These are phyloP conservation scores for Scotopteryx bipunctaria DNA, from an alignment of 2,888 invertebrate genomes.

Conservation along the genomic window DNA sequence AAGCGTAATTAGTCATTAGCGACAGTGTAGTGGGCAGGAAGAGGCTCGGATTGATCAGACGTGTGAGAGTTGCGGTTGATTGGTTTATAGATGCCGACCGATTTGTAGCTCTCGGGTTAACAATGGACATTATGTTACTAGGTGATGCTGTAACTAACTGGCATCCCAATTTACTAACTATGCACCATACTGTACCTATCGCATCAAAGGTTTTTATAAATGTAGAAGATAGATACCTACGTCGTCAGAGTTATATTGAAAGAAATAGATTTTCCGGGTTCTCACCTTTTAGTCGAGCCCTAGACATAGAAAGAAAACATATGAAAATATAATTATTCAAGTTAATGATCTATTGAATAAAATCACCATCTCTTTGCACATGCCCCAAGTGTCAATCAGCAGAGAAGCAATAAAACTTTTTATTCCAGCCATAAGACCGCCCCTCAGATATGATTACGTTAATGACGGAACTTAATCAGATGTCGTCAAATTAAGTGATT, in stretches of 20 bases:
- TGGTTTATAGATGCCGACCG: constrained; percentile 48
- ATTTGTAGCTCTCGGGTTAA: constrained; percentile 30
- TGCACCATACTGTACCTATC: too few species aligned
- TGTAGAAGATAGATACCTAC: too few species aligned
- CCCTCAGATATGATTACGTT: constrained; percentile 49
- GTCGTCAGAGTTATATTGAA: too few species aligned
- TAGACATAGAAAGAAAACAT: too few species aligned
- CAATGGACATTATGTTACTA: constrained; percentile 12
- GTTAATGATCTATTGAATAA: constrained; percentile 13
- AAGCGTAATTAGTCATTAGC: constrained; percentile 80
- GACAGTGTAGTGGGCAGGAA: constrained; percentile 72
- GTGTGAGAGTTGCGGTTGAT: constrained; percentile 54
- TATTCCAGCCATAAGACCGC: constrained; percentile 49
- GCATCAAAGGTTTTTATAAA: too few species aligned
- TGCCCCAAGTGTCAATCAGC: constrained; percentile 37
- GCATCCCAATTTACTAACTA: too few species aligned
- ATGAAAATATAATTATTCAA: constrained; percentile 9
- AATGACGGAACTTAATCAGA: constrained; percentile 46
- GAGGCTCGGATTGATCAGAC: constrained; percentile 70
- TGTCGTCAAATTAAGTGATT: constrained; percentile 41
- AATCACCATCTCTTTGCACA: constrained; percentile 28
- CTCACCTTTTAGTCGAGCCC: too few species aligned
- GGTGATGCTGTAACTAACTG: neutral
- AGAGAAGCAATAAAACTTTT: constrained; percentile 46
- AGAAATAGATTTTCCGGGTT: too few species aligned